phyloP scores from a whole-genome alignment of 2,888 invertebrate genomes.

The Andrena minutula region DNA sequence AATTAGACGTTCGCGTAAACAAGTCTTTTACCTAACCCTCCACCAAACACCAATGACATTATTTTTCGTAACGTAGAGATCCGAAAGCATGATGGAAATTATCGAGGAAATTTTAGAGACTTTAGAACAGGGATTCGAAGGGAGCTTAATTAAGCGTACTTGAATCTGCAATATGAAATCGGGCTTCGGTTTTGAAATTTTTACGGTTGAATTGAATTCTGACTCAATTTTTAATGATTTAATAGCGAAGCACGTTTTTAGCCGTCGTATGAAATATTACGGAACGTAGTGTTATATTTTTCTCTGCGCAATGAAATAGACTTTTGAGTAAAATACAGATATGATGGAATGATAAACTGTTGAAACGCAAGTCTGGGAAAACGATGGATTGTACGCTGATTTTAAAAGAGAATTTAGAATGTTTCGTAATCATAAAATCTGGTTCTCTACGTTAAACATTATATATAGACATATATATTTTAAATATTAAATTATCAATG shows the following conservation, averaged over 20 bases:
- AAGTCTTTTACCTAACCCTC: not conserved
- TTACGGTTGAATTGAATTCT: conserved; percentile 11
- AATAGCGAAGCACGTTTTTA: conserved; percentile 17
- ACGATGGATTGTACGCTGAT: not conserved
- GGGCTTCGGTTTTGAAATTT: conserved; percentile 7
- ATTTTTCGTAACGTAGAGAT: conserved; percentile 51
- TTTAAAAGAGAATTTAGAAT: conserved; percentile 17
- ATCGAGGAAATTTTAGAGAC: not conserved
- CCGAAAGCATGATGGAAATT: conserved; percentile 35
- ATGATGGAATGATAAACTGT: conserved; percentile 1
- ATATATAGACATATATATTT: conserved; percentile 5
- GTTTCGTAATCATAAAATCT: conserved; percentile 24
- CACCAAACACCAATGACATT: conserved; percentile 9
- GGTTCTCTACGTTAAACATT: conserved; percentile 60
- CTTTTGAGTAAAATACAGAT: conserved; percentile 9
- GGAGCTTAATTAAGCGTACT: not conserved
- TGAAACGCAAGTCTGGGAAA: not conserved
- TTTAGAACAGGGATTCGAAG: not conserved
- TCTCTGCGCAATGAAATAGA: conserved; percentile 26
- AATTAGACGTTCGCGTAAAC: conserved; percentile 28
- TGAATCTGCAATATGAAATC: conserved; percentile 17
- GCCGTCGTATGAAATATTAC: not conserved
- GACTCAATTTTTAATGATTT: conserved; percentile 4
- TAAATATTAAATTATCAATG: conserved; percentile 18
- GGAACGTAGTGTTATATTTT: not conserved